Base-by-base conservation (phyloP, 2,113 vertebrate species). In the Melanerpes formicivorus region DNA sequence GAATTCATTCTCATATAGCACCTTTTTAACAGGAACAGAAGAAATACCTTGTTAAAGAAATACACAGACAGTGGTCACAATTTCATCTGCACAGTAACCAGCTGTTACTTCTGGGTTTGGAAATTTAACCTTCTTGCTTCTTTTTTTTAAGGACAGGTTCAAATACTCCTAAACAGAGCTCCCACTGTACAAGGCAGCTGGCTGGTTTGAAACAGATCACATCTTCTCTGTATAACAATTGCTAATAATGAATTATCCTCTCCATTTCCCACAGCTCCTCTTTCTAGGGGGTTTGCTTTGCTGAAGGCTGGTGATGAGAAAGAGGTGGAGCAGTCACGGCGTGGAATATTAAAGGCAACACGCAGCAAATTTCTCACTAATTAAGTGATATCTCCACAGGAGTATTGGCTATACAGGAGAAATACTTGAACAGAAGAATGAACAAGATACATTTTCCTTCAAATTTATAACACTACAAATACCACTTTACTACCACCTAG, bases 321-420 rank as follows among this genome's bases (percentile, higher is more conserved):
- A 91, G 78, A 91, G 93, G 92, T 94, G 94, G 87, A 92, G 92
- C 52, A 87, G 69, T 48, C 75, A 82, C 4, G 5, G 76, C 0
- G 3, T 85, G 81, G 84, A 96, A 92, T 94, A 95, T 90, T 95
- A 92, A 94, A 94, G 92, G 89, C 95, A 92, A 95, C 72, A 80
- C 3, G 1, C 67, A 80, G 94, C 93, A 96, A 95, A 96, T 92
- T 96, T 94, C 82, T 95, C 48, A 71, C 91, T 94, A 96, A 94
- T 96, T 94, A 93, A 96, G 87, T 85, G 90, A 72, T 75, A 90
- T 67, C 87, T 94, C 91, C 62, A 62, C 79, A 78, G 79, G 73
- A 93, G 16, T 69, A 83, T 34, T 42, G 55, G 76, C 48, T 72
- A 80, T 77, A 82, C 60, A 71, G 67, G 81, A 64, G 27, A 67